These are phyloP conservation scores for Poeciliopsis presidionis DNA, from an alignment of 2,797 vertebrate species.

Conservation along the genomic window DNA sequence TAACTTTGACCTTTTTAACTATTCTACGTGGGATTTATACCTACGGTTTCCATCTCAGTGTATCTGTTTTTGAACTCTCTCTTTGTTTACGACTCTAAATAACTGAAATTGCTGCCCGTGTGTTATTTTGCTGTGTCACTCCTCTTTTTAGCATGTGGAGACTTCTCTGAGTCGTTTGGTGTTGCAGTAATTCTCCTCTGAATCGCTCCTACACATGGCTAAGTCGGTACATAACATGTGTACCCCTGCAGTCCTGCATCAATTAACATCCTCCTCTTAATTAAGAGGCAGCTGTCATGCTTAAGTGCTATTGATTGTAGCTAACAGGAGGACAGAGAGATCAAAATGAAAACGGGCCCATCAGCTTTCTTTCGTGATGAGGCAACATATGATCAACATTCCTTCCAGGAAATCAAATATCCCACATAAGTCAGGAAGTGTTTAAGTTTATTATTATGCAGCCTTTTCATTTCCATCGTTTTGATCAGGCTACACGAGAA, in stretches of 20 bases:
- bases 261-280: slow-evolving; percentile 74
- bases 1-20: slow-evolving; percentile 7
- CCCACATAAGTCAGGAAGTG: background rate
- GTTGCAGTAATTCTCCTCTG: slow-evolving; percentile 17
- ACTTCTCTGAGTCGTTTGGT: slow-evolving; percentile 21
- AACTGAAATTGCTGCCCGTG: background rate
- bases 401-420: background rate
- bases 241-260: slow-evolving; percentile 56
- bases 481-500: background rate
- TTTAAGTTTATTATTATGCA: background rate
- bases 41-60: background rate
- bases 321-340: slow-evolving; percentile 68
- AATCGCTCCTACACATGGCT: slow-evolving; percentile 43
- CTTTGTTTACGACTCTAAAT: background rate
- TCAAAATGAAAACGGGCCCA: slow-evolving; percentile 62
- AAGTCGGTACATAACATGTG: slow-evolving; percentile 64
- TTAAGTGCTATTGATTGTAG: slow-evolving; percentile 76
- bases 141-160: slow-evolving; percentile 2
- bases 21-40: background rate
- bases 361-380: slow-evolving; percentile 14
- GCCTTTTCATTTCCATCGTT: background rate
- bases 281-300: slow-evolving; percentile 74
- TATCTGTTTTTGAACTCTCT: background rate
- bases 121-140: background rate
- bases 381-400: slow-evolving; percentile 7